Evolutionary conservation across 2,797 vertebrate genomes (phyloP).

Genomic region (Clarias pachynema): DNA sequence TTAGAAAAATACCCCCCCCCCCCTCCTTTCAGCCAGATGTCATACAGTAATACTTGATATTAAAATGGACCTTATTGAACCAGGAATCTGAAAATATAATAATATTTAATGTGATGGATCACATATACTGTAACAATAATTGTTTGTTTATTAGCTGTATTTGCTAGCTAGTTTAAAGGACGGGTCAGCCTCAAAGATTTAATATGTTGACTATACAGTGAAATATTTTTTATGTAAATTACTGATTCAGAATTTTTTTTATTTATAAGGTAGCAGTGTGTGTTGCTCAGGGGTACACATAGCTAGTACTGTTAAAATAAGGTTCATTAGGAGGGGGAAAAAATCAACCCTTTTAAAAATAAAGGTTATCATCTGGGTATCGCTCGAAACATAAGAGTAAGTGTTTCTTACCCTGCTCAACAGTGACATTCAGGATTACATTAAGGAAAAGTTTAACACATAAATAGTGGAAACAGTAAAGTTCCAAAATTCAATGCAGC

Average conservation of each 20-base stretch:
- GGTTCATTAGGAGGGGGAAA: background rate
- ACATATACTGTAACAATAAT: background rate
- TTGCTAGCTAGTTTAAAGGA: background rate
- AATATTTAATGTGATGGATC: too few relatives aligned
- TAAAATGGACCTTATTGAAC: too few relatives aligned
- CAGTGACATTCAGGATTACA: background rate
- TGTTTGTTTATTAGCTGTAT: background rate
- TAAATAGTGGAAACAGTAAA: background rate
- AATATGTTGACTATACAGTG: background rate
- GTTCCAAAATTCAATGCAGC: background rate
- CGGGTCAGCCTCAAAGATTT: background rate
- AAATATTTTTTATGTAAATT: background rate
- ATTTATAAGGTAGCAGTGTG: background rate
- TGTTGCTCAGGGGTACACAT: background rate
- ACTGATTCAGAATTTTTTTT: background rate
- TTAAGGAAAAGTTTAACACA: background rate
- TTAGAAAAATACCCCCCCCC: too few relatives aligned
- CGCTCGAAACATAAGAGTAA: background rate
- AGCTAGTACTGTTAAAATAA: background rate
- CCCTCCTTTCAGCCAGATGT: too few relatives aligned
- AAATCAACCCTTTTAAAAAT: background rate
- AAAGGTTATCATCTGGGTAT: background rate
- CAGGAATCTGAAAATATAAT: too few relatives aligned
- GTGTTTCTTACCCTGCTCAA: background rate
- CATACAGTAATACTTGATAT: too few relatives aligned